These are phyloP conservation scores for Labeo rohita DNA, from an alignment of 2,113 vertebrate genomes.

Conservation along the genomic window DNA sequence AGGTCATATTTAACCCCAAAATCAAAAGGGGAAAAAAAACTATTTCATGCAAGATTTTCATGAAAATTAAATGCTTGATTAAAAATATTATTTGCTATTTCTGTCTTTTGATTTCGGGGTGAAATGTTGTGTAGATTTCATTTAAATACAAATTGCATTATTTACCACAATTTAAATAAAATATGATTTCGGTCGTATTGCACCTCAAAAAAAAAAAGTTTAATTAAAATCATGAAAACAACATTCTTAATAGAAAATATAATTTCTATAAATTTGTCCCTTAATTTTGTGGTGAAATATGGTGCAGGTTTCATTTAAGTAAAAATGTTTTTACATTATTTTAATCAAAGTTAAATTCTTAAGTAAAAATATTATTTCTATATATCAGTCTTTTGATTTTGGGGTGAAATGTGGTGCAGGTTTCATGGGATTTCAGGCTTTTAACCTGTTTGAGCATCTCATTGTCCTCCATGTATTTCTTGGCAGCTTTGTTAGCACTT, in stretches of 20 bases:
- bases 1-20: neutral
- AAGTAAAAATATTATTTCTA: neutral
- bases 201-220: neutral
- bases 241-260: neutral
- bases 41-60: neutral
- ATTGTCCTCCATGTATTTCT: conserved; percentile 85
- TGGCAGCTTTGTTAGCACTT: conserved; percentile 80
- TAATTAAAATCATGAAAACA: neutral
- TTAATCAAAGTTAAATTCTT: neutral
- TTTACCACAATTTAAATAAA: no score
- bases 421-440: neutral
- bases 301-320: neutral
- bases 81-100: neutral
- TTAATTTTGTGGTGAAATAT: neutral
- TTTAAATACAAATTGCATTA: neutral
- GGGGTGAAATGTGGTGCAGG: neutral
- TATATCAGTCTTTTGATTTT: neutral
- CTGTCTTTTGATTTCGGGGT: neutral
- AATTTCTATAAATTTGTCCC: neutral
- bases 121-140: neutral
- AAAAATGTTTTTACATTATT: neutral
- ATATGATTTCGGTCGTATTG: neutral
- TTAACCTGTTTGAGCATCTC: conserved; percentile 84
- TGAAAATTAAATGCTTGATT: neutral
- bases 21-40: neutral